Conservation (phyloP, 2,797 vertebrate genomes). For the Macroramphosus scolopax region DNA sequence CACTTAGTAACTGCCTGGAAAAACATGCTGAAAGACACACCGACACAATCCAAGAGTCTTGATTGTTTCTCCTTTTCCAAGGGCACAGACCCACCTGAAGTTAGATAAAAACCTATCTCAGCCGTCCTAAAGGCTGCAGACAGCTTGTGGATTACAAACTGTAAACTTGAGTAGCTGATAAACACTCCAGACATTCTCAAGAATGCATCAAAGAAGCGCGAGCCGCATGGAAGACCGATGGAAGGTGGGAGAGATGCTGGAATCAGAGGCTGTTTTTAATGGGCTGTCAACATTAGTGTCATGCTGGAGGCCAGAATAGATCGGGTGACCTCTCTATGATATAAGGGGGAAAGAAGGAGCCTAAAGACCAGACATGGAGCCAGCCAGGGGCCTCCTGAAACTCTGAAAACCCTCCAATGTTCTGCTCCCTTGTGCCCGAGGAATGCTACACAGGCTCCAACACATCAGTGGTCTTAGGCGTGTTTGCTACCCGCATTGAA, state of each 20-base stretch:
- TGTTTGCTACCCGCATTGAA: slow-evolving; percentile 36
- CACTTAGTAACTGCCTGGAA: slow-evolving; percentile 33
- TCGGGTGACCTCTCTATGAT: slow-evolving; percentile 10
- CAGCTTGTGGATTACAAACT: slow-evolving; percentile 16
- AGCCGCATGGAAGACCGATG: slow-evolving; percentile 21
- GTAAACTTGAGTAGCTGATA: slow-evolving; percentile 16
- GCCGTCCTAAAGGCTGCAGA: slow-evolving; percentile 9
- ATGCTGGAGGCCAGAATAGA: slow-evolving; percentile 22
- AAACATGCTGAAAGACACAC: slow-evolving; percentile 11
- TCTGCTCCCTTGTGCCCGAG: slow-evolving; percentile 54
- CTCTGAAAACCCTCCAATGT: slow-evolving; percentile 51
- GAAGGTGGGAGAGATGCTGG: slow-evolving; percentile 16
- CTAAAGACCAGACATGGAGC: slow-evolving; percentile 39
- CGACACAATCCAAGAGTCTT: slow-evolving; percentile 10
- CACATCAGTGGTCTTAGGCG: slow-evolving; percentile 40
- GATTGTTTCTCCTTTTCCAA: slow-evolving; percentile 11
- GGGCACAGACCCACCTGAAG: slow-evolving; percentile 5
- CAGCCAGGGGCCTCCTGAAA: slow-evolving; percentile 38
- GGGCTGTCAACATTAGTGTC: slow-evolving; percentile 18
- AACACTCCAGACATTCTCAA: slow-evolving; percentile 25
- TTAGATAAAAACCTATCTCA: slow-evolving; percentile 1
- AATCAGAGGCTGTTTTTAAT: slow-evolving; percentile 26
- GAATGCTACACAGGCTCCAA: slow-evolving; percentile 58
- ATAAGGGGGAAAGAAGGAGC: slow-evolving; percentile 11
- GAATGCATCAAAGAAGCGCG: slow-evolving; percentile 16